Base-by-base conservation (phyloP, 2,113 vertebrate species). In the Tichodroma muraria region DNA sequence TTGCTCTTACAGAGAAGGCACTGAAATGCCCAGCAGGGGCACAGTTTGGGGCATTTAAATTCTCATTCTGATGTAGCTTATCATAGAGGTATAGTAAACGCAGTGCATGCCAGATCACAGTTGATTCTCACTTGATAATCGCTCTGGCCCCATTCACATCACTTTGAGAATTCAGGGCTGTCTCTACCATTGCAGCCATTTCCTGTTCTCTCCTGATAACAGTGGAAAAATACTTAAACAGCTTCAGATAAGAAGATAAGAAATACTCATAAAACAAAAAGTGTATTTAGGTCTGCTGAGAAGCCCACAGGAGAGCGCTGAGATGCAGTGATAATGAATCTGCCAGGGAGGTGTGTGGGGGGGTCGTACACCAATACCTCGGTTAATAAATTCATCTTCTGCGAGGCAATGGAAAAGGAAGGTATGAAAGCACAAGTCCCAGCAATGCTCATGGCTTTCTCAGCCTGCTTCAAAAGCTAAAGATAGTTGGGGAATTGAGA, bases 301-400 rank as follows among this genome's bases (percentile, higher is more conserved):
- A 71, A 60, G 57, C 88, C 78, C 96, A 65, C 60, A 31, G 79
- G 68, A 89, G 93, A 92, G 95, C 12, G 11, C 80, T 2, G 16
- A 73, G 76, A 88, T 49, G 40, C 50, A 79, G 50, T 13, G 56
- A 92, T 60, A 94, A 93, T 22, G 64, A 79, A 87, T 92, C 80
- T 91, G 63, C 49, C 80, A 75, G 57, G 64, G 83, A 70, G 25
- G 25, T 2, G 44, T 20, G 66, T 78, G 65, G 73, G 73, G 87
- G 84, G 76, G 37, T 85, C 53, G 25, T 88, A 57, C 53, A 85
- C 31, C 71, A 87, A 65, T 59, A 90, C 90, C 28, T 85, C 61
- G 70, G 45, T 73, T 90, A 90, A 73, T 90, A 76, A 30, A 92
- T 89, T 94, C 81, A 68, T 96, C 94, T 95, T 95, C 90, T 68